Conservation (phyloP, 2,113 vertebrate species). For the Aspidoscelis tigris region DNA sequence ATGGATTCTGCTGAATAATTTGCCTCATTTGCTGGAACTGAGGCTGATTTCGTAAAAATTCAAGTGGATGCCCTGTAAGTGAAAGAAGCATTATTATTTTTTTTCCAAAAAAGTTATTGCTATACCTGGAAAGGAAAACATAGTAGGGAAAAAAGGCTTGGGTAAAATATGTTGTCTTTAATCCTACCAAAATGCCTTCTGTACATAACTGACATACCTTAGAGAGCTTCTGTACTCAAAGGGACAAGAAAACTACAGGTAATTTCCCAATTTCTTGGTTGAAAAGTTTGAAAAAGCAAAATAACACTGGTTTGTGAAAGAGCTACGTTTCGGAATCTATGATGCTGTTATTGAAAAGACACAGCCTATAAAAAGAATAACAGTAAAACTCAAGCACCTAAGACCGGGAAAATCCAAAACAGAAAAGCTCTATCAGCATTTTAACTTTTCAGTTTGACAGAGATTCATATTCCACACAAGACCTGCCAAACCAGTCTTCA, state of each 20-base stretch:
- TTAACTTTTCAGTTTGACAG: background rate
- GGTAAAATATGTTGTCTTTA: background rate
- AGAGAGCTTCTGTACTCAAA: background rate
- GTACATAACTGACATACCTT: background rate
- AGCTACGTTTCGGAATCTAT: background rate
- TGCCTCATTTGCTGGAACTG: constrained; percentile 97
- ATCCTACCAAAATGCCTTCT: background rate
- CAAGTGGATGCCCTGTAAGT: constrained; percentile 88
- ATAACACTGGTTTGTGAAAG: background rate
- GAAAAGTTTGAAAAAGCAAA: background rate
- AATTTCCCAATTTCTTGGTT: background rate
- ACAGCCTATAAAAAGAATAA: background rate
- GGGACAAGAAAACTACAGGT: background rate
- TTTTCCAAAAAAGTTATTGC: background rate
- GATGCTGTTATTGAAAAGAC: background rate
- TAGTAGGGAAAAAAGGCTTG: too few relatives aligned
- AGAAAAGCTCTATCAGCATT: background rate
- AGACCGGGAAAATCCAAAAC: background rate
- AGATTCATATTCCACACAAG: background rate
- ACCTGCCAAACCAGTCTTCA: too few relatives aligned
- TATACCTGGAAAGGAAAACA: background rate
- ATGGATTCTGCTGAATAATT: constrained; percentile 96
- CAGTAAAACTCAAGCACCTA: background rate
- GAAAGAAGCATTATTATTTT: rapidly evolving
- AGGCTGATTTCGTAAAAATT: constrained; percentile 93